These are phyloP conservation scores for Anthophora plumipes DNA, from an alignment of 2,888 invertebrate species.

Conservation along the genomic window DNA sequence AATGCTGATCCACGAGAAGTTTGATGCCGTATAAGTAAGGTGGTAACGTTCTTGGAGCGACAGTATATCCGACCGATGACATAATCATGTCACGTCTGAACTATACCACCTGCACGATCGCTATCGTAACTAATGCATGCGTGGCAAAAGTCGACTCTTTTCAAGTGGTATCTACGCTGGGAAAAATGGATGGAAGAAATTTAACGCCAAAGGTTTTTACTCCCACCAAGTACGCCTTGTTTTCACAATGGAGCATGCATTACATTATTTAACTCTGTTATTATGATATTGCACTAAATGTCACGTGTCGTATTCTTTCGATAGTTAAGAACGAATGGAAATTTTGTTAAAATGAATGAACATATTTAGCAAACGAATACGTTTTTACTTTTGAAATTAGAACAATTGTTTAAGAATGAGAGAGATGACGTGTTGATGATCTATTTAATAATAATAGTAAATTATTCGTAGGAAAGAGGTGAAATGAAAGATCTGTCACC, in stretches of 20 bases:
- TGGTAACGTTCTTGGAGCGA: constrained; percentile 64
- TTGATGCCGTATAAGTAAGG: constrained; percentile 58
- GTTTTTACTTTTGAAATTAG: no score
- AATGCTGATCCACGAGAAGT: constrained; percentile 73
- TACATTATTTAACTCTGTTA: background rate
- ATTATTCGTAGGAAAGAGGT: no score
- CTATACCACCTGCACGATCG: constrained; percentile 73
- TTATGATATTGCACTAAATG: no score
- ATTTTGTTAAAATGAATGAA: no score
- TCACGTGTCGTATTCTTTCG: no score
- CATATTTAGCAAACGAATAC: no score
- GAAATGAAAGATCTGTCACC: no score
- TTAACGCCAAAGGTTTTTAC: constrained; percentile 45
- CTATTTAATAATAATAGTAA: no score
- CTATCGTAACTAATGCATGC: constrained; percentile 68
- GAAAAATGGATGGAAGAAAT: constrained; percentile 57
- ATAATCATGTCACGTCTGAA: constrained; percentile 73
- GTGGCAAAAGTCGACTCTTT: constrained; percentile 71
- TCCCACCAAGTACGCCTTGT: constrained; percentile 12
- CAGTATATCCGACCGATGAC: constrained; percentile 73
- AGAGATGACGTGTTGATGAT: no score
- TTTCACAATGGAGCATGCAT: constrained; percentile 15
- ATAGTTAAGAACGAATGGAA: no score
- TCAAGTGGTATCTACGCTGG: constrained; percentile 56
- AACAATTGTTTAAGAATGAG: no score